Evolutionary conservation across 2,888 invertebrate species (phyloP).

Genomic region (Heliconius charithonia): DNA sequence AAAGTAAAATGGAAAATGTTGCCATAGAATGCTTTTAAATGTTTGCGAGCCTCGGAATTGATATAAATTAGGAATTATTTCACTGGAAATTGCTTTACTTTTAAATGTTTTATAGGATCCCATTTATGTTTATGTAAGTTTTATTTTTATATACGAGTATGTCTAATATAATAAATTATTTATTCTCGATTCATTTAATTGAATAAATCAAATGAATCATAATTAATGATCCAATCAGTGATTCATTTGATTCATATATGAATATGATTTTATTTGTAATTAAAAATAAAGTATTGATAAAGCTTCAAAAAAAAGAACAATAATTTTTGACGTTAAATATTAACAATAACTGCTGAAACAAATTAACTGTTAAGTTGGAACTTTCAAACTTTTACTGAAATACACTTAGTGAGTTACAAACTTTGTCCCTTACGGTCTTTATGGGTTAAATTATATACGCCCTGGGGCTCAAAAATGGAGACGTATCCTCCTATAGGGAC

Average conservation of each 20-base stretch:
- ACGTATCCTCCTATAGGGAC: slow-evolving; percentile 77
- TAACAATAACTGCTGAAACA: slow-evolving; percentile 36
- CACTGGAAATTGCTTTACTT: slow-evolving; percentile 12
- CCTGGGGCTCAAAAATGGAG: slow-evolving; percentile 77
- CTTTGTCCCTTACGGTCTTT: slow-evolving; percentile 76
- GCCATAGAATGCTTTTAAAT: slow-evolving; percentile 17
- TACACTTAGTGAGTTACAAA: slow-evolving; percentile 74
- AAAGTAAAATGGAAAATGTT: slow-evolving; percentile 8
- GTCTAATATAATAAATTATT: no score
- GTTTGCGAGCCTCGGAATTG: background rate
- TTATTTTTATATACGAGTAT: no score
- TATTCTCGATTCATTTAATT: no score
- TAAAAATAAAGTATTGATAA: no score
- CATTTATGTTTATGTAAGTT: background rate
- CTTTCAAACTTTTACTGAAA: slow-evolving; percentile 65
- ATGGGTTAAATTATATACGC: slow-evolving; percentile 79
- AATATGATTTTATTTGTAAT: no score
- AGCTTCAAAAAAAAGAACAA: background rate
- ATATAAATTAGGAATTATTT: slow-evolving; percentile 18
- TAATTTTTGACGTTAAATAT: slow-evolving; percentile 15
- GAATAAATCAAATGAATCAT: no score
- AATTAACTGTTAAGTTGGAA: slow-evolving; percentile 57
- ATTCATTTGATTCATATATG: no score
- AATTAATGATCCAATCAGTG: no score
- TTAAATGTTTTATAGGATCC: background rate